Conservation (phyloP, 1,140 invertebrate species). For the Rhopalosiphum padi region DNA sequence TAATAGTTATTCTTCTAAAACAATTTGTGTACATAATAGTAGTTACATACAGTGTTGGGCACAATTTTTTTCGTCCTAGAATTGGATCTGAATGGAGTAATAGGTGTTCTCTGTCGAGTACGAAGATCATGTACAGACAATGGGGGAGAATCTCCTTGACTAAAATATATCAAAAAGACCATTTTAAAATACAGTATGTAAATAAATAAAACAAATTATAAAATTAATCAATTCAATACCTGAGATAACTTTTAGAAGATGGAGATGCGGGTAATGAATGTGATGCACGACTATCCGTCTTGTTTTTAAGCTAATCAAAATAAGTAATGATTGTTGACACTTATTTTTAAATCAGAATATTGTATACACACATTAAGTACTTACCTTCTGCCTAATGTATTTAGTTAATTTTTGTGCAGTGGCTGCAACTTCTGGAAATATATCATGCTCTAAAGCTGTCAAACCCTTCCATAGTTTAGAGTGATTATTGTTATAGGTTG, state of each 20-base stretch:
- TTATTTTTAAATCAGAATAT: not conserved
- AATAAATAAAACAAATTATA: not conserved
- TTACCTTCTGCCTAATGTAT: constrained; percentile 79
- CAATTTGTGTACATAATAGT: not conserved
- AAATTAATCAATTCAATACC: constrained; percentile 23
- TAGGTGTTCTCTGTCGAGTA: constrained; percentile 9
- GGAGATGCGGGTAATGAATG: constrained; percentile 52
- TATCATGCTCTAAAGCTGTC: constrained; percentile 79
- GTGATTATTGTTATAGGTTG: constrained; percentile 72
- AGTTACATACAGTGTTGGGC: constrained; percentile 42
- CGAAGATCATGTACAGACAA: constrained; percentile 14
- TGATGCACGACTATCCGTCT: constrained; percentile 28
- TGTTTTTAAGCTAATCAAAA: constrained; percentile 43
- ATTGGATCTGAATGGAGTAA: not conserved
- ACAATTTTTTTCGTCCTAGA: constrained; percentile 43
- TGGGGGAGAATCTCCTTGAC: constrained; percentile 54
- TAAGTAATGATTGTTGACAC: not conserved
- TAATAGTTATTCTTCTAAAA: not conserved
- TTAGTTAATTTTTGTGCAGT: constrained; percentile 80
- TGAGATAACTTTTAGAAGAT: constrained; percentile 51
- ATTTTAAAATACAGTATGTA: not conserved
- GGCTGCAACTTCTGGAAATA: constrained; percentile 78
- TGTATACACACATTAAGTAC: not conserved
- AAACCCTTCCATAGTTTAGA: constrained; percentile 86
- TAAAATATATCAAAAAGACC: not conserved